Base-by-base conservation (phyloP, 1,140 invertebrate genomes). In the Drepana arcuata region DNA sequence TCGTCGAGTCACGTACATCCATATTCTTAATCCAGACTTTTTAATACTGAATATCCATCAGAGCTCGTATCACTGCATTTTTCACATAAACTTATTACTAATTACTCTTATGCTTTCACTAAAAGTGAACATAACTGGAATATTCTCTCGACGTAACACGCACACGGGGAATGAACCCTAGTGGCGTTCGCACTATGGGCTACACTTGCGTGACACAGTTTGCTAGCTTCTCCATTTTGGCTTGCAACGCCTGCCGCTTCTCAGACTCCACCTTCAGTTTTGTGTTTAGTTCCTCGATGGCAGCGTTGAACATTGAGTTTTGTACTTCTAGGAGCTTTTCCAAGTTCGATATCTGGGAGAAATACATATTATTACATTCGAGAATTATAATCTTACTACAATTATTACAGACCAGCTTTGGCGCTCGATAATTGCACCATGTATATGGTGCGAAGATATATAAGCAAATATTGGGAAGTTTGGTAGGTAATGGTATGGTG, bases 201-300 rank as follows among this genome's bases (percentile, higher is more conserved):
- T 85, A 88, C 60, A 88, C 86, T 59, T 86, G 85, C 41, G 86
- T 88, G 55, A 87, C 86, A 62, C 87, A 88, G 41, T 86, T 84
- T 33, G 84, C 83, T 36, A 89, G 75, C 65, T 88, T 88, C 35
- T 87, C 86, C 26, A 89, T 52, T 56, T 89, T 86, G 16, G 73
- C 68, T 41, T 89, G 86, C 24, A 90, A 44, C 11, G 85, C 62
- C 52, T 83, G 83, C 9, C 88, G 77, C 48, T 85, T 84, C 39
- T 89, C 87, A 2, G 78, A 81, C 60, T 90, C 89, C 14, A 82
- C 56, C 3, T 81, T 74, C 26, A 90, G 54, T 44, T 81, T 79
- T 5, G 63, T 72, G 16, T 75, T 72, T 40, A 90, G 61, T 15
- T 88, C 86, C 21, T 89, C 86, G 21, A 90, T 85, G 34, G 84